Percentiles rank a stretch among this genome's conserved stretches.
phyloP scores from a whole-genome alignment of 1,140 invertebrate species.

The Mamestra configurata region DNA sequence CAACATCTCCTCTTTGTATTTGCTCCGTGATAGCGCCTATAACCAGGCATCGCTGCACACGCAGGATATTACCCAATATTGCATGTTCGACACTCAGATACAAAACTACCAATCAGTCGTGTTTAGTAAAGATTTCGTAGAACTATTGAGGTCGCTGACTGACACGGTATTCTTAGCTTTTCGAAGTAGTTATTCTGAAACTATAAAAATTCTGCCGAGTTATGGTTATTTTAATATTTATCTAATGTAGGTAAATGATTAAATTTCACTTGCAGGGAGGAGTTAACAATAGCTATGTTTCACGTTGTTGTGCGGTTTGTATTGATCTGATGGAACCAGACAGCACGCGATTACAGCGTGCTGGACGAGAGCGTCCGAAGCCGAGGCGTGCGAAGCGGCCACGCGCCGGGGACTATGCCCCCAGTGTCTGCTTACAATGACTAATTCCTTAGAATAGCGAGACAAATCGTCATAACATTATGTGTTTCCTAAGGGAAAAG shows the following conservation, averaged over 20 bases:
- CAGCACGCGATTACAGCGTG: constrained; percentile 61
- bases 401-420: constrained; percentile 67
- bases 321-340: constrained; percentile 2
- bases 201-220: not conserved
- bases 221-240: not conserved
- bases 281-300: not conserved
- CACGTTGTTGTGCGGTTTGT: not conserved
- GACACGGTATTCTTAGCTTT: constrained; percentile 38
- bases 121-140: constrained; percentile 19
- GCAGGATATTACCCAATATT: constrained; percentile 68
- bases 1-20: too few relatives aligned
- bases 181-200: not conserved
- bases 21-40: too few relatives aligned
- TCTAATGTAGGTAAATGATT: too few relatives aligned
- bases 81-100: constrained; percentile 46
- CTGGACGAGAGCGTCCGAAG: constrained; percentile 9
- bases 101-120: constrained; percentile 36
- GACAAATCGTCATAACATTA: constrained; percentile 35
- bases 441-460: constrained; percentile 62
- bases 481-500: not conserved
- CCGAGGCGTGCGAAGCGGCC: constrained; percentile 42
- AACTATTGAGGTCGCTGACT: constrained; percentile 49
- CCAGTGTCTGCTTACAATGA: constrained; percentile 57
- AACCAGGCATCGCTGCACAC: constrained; percentile 47
- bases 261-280: not conserved